phyloP scores from a whole-genome alignment of 2,113 vertebrate species.

The Sorex araneus region DNA sequence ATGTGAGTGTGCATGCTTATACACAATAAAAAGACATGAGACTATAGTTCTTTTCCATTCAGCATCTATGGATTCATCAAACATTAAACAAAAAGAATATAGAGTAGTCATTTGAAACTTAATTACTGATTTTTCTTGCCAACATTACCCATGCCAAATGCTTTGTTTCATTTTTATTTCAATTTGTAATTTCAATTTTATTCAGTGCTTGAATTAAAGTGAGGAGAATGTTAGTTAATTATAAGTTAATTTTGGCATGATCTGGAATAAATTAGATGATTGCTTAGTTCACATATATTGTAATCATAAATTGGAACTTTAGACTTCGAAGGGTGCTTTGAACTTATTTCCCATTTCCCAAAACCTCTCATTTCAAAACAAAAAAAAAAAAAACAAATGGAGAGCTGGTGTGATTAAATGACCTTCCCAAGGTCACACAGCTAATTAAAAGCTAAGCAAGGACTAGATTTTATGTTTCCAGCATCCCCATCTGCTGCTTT shows the following conservation, averaged over 20 bases:
- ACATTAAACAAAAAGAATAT: constrained; percentile 65
- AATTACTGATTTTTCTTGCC: constrained; percentile 56
- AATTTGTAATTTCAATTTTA: constrained; percentile 74
- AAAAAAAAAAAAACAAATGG: constrained; percentile 50
- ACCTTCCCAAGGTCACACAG: constrained; percentile 69
- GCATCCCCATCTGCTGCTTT: constrained; percentile 52
- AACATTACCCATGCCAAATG: constrained; percentile 53
- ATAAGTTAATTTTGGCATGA: constrained; percentile 78
- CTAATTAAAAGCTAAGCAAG: constrained; percentile 78
- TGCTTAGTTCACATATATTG: constrained; percentile 70
- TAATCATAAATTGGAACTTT: constrained; percentile 77
- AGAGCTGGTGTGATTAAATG: constrained; percentile 72
- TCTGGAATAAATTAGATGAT: constrained; percentile 82
- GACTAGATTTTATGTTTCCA: constrained; percentile 63
- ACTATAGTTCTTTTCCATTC: neutral
- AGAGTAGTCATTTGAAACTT: constrained; percentile 44
- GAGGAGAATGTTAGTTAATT: constrained; percentile 71
- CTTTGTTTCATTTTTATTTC: constrained; percentile 76
- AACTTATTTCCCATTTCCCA: constrained; percentile 74
- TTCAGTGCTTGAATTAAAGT: constrained; percentile 73
- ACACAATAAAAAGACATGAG: constrained; percentile 36
- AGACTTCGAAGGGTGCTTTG: constrained; percentile 70
- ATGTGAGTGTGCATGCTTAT: rapidly evolving
- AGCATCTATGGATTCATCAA: constrained; percentile 32
- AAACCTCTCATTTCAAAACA: constrained; percentile 75